Base-by-base conservation (phyloP, 2,113 vertebrate species). In the Bothrops jararaca region DNA sequence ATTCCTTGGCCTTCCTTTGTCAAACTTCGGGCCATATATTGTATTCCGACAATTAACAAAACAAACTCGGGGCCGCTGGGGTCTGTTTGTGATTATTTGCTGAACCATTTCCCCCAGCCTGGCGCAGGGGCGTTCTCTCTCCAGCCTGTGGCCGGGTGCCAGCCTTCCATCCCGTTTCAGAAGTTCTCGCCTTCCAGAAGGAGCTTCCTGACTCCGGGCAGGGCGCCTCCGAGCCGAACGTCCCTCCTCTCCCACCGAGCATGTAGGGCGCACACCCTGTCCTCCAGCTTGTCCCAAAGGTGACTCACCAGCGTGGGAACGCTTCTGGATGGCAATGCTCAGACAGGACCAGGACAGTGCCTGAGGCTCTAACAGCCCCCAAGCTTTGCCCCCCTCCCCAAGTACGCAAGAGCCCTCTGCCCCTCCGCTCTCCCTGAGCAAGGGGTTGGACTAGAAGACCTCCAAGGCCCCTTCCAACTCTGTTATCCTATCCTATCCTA, bases 1-100 rank as follows among this genome's bases (percentile, higher is more conserved):
- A 18, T 85, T 85, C 15, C 22, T 58, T 87, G 56, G 92, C 45
- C 45, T 95, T 93, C 93, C 94, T 95, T 92, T 95, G 95, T 95
- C 93, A 94, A 91, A 93, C 89, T 95, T 12, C 91, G 58, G 56
- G 90, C 89, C 64, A 90, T 95, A 94, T 97, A 94, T 97, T 97
- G 96, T 95, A 95, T 96, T 94, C 95, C 60, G 95, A 95, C 96
- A 97, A 97, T 96, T 95, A 95, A 87, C 95, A 96, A 94, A 97
- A 92, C 56, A 94, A 87, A 95, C 5, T 93, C 95, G 90, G 94
- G 95, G 92, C 93, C 93, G 86, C 90, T 89, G 2, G 52, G 92
- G 95, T 96, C 96, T 96, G 96, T 86, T 96, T 95, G 95, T 96
- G 95, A 97, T 97, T 97, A 96, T 94, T 96, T 91, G 92, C 95